Conservation (phyloP, 2,113 vertebrate species). For the Raphicerus campestris region DNA sequence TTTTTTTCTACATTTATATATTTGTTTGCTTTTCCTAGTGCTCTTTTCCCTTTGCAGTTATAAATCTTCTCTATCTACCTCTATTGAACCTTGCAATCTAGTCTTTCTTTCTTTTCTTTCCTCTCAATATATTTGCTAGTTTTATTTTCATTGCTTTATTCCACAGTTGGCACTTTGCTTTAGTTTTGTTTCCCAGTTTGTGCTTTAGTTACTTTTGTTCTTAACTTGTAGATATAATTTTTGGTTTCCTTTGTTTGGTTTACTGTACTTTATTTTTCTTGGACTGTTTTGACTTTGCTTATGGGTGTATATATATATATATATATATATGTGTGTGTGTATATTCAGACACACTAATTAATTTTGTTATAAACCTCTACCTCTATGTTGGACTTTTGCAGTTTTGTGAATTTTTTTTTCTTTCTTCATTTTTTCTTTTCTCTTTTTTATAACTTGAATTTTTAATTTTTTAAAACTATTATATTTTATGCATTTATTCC, state of each 20-base stretch:
- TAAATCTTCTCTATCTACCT: not conserved
- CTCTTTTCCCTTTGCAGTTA: not conserved
- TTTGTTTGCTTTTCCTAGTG: not conserved
- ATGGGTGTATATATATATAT: not conserved
- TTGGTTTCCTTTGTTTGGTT: not conserved
- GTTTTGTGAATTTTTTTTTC: not conserved
- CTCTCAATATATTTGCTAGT: not conserved
- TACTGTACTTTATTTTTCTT: not conserved
- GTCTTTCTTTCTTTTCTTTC: not conserved
- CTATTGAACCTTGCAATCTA: not conserved
- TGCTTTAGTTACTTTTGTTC: not conserved
- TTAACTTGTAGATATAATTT: not conserved
- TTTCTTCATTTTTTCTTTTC: not conserved
- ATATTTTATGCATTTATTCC: not conserved
- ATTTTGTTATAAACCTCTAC: not conserved
- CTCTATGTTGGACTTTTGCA: not conserved
- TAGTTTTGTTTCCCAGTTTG: not conserved
- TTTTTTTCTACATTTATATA: not conserved
- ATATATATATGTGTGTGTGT: too few relatives aligned
- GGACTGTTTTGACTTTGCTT: not conserved
- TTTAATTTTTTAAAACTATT: not conserved
- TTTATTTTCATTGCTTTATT: not conserved
- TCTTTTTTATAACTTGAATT: not conserved
- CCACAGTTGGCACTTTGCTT: not conserved
- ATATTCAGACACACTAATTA: not conserved